Evolutionary conservation across 2,113 vertebrate species (phyloP), one percentile per base, ranked within the genome.

Genomic region (Pedetes capensis): DNA sequence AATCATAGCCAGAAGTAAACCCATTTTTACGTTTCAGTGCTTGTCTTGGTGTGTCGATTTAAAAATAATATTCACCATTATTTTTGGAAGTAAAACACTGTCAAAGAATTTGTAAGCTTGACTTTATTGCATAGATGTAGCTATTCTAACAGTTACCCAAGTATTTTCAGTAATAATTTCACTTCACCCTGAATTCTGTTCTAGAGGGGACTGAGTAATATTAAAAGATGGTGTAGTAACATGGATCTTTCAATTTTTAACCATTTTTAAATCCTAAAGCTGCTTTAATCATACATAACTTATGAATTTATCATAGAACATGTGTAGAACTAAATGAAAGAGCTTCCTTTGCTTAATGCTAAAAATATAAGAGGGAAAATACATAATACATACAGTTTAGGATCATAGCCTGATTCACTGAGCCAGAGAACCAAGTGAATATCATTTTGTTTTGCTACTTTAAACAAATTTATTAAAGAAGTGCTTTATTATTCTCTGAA

Each of bases 351-450:
- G 51, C 57, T 61, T 87, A 93, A 49, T 84, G 80, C 25, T 86
- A 95, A 91, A 90, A 89, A 80, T 80, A 42, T 20, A 80, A 83
- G 75, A 83, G 82, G 16, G 29, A 74, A 96, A 91, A 93, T 85
- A n/a, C 8, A 47, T 12, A 29, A 47, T 88, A 39, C 13, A 42
- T 57, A 2, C 32, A 55, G 29, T 68, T 42, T 3, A n/a, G 72
- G 27, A 79, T 23, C 27, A 47, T 59, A 83, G 68, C 11, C 53
- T 69, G 71, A 90, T 27, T 81, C 27, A 49, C 29, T 79, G 37
- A 96, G 32, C 55, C 61, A 88, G 47, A 90, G 25, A 96, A 84
- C 37, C 79, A 63, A 89, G n/a, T 32, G 11, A 74, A 75, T 90
- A 90, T 55, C 14, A 29, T 27, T 78, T 80, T 85, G 66, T 86